These are phyloP conservation scores for Pollenia labialis DNA, from an alignment of 2,888 invertebrate species.

Conservation along the genomic window DNA sequence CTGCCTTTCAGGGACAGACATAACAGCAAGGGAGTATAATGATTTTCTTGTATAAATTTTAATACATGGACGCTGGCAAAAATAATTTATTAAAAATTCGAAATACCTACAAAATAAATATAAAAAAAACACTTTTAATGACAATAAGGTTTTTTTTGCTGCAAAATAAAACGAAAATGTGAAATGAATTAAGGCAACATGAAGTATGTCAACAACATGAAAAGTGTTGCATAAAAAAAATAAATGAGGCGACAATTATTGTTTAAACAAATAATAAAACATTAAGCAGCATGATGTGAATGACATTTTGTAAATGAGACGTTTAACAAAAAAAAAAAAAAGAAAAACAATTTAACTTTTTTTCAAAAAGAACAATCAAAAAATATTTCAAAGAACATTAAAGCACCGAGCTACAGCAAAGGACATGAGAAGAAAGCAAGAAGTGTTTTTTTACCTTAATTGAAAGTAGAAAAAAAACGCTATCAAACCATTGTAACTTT, in stretches of 20 bases:
- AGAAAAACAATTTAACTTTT: background rate
- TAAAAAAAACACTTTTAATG: constrained; percentile 9
- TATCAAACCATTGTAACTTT: background rate
- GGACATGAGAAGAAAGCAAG: background rate
- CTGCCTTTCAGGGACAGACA: too few species aligned
- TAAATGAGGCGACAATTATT: constrained; percentile 61
- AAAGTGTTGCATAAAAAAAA: constrained; percentile 43
- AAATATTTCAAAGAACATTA: constrained; percentile 14
- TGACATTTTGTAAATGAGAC: constrained; percentile 40
- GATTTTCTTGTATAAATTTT: too few species aligned
- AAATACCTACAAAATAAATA: constrained; percentile 5
- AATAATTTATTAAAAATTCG: background rate
- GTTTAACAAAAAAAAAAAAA: background rate
- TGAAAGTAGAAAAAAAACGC: background rate
- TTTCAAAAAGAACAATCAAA: constrained; percentile 21
- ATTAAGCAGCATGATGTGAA: constrained; percentile 55
- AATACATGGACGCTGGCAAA: constrained; percentile 6
- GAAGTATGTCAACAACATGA: constrained; percentile 69
- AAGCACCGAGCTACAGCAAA: background rate
- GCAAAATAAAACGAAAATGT: constrained; percentile 19
- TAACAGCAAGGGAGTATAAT: too few species aligned
- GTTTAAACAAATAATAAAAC: constrained; percentile 62
- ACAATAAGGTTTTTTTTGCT: constrained; percentile 43
- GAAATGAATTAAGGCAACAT: constrained; percentile 54
- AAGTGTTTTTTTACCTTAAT: constrained; percentile 6